Evolutionary conservation across 2,888 invertebrate species (phyloP).

Genomic region (Cheiracanthium punctorium): DNA sequence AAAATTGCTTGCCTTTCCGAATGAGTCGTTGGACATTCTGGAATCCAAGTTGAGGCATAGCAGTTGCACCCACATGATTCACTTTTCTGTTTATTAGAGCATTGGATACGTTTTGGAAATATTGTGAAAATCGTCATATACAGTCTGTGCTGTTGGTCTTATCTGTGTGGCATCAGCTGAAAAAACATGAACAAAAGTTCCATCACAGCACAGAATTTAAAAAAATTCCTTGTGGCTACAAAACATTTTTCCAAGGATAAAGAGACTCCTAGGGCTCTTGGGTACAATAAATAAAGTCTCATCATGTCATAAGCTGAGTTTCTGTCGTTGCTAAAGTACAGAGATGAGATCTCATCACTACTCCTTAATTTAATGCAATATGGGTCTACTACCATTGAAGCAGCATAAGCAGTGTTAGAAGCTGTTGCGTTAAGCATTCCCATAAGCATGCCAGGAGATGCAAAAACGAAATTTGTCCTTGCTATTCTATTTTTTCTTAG

Average conservation of each 20-base stretch:
- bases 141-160: background rate
- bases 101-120: too few relatives aligned
- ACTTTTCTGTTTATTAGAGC: background rate
- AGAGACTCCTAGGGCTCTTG: background rate
- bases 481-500: background rate
- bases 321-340: background rate
- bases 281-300: background rate
- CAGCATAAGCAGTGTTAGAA: background rate
- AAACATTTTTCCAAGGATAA: background rate
- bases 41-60: background rate
- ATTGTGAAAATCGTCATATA: too few relatives aligned
- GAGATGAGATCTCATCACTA: background rate
- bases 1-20: too few relatives aligned
- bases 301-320: background rate
- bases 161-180: background rate
- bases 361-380: background rate
- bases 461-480: background rate
- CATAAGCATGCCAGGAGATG: background rate
- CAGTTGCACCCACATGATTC: background rate
- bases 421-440: background rate
- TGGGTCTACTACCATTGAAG: background rate
- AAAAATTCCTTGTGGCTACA: background rate
- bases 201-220: background rate
- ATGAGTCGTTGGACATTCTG: background rate
- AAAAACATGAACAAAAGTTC: background rate